Evolutionary conservation across 2,888 invertebrate genomes (phyloP).

Genomic region (Trissolcus japonicus): DNA sequence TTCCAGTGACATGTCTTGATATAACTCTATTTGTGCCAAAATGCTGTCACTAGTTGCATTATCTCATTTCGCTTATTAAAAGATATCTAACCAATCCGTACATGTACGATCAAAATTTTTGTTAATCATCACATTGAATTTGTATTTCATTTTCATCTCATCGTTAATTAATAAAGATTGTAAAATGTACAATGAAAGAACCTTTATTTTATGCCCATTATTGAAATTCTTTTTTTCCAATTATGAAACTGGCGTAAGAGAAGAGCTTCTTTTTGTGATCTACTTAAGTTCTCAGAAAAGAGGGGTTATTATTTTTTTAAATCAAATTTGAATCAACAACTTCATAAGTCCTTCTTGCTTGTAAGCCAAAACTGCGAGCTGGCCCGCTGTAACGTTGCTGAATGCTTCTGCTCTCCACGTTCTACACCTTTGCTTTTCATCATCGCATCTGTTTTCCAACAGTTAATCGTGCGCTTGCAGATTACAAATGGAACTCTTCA

Average conservation of each 20-base stretch:
- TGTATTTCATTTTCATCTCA: too few relatives aligned
- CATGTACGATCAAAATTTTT: neutral
- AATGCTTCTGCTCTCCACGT: conserved; percentile 29
- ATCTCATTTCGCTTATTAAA: conserved; percentile 1
- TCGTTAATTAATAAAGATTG: too few relatives aligned
- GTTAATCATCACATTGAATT: neutral
- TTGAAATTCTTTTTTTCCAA: too few relatives aligned
- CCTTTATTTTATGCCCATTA: too few relatives aligned
- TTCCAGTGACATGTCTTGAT: conserved; percentile 15
- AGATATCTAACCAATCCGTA: neutral
- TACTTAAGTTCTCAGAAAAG: too few relatives aligned
- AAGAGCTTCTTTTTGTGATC: too few relatives aligned
- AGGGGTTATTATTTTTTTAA: neutral
- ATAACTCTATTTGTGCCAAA: conserved; percentile 30
- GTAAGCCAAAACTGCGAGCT: conserved; percentile 67
- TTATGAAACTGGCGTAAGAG: too few relatives aligned
- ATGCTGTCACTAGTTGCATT: conserved; percentile 24
- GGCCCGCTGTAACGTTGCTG: conserved; percentile 58
- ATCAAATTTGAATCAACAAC: conserved; percentile 6
- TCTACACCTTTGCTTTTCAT: conserved; percentile 41
- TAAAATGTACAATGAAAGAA: too few relatives aligned
- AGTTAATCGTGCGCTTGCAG: conserved; percentile 48
- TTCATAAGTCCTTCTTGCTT: conserved; percentile 64
- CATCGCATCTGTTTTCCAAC: conserved; percentile 42
- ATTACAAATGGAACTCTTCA: conserved; percentile 45